phyloP scores from a whole-genome alignment of 2,888 invertebrate genomes.

The Bembecia ichneumoniformis region DNA sequence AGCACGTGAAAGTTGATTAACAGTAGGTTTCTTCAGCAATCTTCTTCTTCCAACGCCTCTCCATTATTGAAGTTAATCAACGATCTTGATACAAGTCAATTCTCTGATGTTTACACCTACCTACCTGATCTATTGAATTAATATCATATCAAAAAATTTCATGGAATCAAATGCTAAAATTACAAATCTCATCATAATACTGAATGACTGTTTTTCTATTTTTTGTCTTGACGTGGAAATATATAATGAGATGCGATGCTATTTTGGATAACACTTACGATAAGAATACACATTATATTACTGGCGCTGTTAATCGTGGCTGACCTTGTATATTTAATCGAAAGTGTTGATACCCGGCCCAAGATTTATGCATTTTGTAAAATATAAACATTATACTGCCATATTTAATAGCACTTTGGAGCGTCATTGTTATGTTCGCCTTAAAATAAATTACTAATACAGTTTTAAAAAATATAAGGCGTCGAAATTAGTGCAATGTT shows the following conservation, averaged over 20 bases:
- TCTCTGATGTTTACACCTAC: too few relatives aligned
- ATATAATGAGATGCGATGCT: conserved; percentile 59
- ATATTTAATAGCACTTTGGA: conserved; percentile 41
- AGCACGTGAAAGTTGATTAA: too few relatives aligned
- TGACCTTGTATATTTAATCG: conserved; percentile 61
- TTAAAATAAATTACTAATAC: conserved; percentile 34
- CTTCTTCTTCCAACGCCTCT: too few relatives aligned
- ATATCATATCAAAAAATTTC: too few relatives aligned
- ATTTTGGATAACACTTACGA: conserved; percentile 55
- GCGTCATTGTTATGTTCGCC: conserved; percentile 41
- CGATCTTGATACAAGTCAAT: too few relatives aligned
- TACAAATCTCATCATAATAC: conserved; percentile 31
- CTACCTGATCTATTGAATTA: too few relatives aligned
- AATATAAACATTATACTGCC: conserved; percentile 43
- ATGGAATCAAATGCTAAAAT: conserved; percentile 9
- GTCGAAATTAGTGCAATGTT: too few relatives aligned
- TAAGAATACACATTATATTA: conserved; percentile 49
- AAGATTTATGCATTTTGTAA: conserved; percentile 58
- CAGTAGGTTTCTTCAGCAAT: too few relatives aligned
- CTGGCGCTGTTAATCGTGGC: conserved; percentile 30
- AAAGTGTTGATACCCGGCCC: conserved; percentile 58
- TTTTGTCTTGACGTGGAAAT: conserved; percentile 58
- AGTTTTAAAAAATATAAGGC: too few relatives aligned
- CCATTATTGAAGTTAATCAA: too few relatives aligned
- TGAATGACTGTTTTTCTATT: conserved; percentile 59